These are phyloP conservation scores for Emys orbicularis DNA, from an alignment of 2,797 vertebrate genomes.

Conservation along the genomic window DNA sequence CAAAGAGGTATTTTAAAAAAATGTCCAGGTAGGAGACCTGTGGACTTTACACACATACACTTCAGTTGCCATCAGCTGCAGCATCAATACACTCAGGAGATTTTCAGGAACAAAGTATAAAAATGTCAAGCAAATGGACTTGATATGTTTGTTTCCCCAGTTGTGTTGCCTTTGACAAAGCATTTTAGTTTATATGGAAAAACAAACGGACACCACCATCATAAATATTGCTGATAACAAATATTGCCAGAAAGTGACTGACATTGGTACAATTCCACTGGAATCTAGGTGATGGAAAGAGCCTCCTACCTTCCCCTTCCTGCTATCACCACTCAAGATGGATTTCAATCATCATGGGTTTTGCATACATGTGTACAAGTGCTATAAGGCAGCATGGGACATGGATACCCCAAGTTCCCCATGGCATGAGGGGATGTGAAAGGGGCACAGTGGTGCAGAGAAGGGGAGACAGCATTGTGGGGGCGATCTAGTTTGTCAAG, in stretches of 20 bases:
- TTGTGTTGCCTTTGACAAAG: background rate
- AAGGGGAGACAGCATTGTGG: background rate
- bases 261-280: background rate
- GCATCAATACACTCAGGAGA: background rate
- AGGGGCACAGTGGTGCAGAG: background rate
- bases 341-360: background rate
- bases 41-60: background rate
- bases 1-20: background rate
- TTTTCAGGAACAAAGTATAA: background rate
- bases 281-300: background rate
- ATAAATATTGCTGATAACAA: background rate
- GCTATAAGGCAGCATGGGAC: background rate
- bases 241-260: background rate
- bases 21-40: background rate
- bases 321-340: background rate
- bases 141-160: background rate
- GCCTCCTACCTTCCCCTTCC: background rate
- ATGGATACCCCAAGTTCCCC: background rate
- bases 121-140: background rate
- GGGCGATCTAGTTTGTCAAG: background rate
- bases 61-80: background rate
- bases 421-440: background rate
- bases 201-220: background rate
- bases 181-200: background rate
- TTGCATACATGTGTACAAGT: background rate